Evolutionary conservation across 2,113 vertebrate genomes (phyloP).

Genomic region (Sterrhoptilus dennistouni): DNA sequence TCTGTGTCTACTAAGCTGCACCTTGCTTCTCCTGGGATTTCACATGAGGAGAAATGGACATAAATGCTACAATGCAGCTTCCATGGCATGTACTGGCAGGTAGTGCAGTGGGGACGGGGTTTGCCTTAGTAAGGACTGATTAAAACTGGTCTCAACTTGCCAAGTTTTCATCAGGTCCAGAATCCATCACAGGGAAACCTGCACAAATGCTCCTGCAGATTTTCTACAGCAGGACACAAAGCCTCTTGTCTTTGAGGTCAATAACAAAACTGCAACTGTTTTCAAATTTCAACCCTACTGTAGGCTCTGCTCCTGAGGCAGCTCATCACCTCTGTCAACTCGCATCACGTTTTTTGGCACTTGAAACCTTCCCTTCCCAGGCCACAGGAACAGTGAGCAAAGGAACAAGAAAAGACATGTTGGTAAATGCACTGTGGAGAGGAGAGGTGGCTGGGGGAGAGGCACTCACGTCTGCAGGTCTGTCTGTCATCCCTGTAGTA

Average conservation of each 20-base stretch:
- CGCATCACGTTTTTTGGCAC: neutral
- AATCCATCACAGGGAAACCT: neutral
- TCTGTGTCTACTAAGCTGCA: neutral
- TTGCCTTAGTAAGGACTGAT: neutral
- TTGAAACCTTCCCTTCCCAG: neutral
- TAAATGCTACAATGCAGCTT: neutral
- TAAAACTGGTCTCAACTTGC: neutral
- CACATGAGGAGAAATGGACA: neutral
- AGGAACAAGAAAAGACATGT: neutral
- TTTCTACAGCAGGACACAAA: neutral
- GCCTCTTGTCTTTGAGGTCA: neutral
- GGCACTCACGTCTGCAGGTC: conserved; percentile 81
- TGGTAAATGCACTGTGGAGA: fast-evolving
- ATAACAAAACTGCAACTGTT: neutral
- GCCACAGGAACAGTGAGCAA: neutral
- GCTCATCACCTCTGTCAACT: neutral
- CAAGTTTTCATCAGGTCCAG: neutral
- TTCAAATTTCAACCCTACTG: neutral
- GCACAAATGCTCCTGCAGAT: neutral
- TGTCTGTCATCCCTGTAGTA: conserved; percentile 76
- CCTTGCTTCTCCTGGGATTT: neutral
- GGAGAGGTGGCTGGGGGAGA: neutral
- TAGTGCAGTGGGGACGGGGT: neutral
- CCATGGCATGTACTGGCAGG: neutral
- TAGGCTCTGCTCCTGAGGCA: neutral